Evolutionary conservation across 2,113 vertebrate species (phyloP).

Genomic region (Shinisaurus crocodilurus): DNA sequence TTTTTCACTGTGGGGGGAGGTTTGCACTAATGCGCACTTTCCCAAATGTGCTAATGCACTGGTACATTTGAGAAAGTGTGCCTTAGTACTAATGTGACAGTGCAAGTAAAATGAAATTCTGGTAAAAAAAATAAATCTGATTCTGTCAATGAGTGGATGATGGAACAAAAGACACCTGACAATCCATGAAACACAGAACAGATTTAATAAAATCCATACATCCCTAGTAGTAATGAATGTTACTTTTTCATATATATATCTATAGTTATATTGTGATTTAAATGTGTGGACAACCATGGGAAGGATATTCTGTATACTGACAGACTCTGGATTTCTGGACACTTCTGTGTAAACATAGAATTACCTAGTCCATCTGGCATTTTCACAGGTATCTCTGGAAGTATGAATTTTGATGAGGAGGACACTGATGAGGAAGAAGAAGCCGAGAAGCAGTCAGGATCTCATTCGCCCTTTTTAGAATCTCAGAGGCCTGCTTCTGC

Average conservation of each 20-base stretch:
- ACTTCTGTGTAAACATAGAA: neutral
- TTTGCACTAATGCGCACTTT: too few species aligned
- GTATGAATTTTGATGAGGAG: conserved; percentile 94
- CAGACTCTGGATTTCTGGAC: neutral
- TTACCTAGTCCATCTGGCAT: conserved; percentile 26
- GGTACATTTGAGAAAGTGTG: too few species aligned
- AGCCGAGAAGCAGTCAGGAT: conserved; percentile 68
- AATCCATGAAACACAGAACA: too few species aligned
- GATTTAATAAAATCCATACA: too few species aligned
- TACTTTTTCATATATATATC: neutral
- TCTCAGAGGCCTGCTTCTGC: conserved; percentile 83
- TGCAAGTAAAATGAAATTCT: too few species aligned
- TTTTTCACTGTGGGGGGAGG: too few species aligned
- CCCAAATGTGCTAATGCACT: too few species aligned
- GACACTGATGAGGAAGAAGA: conserved; percentile 81
- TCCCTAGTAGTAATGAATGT: too few species aligned
- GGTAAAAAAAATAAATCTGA: too few species aligned
- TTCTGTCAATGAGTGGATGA: too few species aligned
- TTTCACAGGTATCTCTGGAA: conserved; percentile 87
- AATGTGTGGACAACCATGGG: neutral
- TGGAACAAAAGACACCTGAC: too few species aligned
- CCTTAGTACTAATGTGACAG: too few species aligned
- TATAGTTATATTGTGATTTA: neutral
- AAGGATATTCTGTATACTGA: neutral
- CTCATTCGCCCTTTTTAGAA: conserved; percentile 75